Evolutionary conservation across 2,113 vertebrate species (phyloP).

Genomic region (Axis porcinus): DNA sequence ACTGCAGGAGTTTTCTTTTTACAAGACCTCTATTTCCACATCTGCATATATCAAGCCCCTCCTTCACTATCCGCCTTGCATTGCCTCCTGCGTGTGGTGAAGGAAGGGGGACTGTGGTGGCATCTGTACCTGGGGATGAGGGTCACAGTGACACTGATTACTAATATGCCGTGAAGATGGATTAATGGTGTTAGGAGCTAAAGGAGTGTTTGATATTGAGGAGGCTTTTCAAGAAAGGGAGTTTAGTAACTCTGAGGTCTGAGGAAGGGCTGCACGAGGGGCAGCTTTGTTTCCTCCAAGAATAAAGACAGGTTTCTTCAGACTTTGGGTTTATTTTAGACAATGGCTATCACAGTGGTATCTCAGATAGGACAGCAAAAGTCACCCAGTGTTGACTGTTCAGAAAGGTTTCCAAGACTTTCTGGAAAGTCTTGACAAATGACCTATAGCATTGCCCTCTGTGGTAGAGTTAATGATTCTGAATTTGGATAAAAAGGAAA

Average conservation of each 20-base stretch:
- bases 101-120: not conserved
- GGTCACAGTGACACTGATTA: not conserved
- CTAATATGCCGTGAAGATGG: not conserved
- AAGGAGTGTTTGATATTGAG: not conserved
- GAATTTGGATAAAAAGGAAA: not conserved
- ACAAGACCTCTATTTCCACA: not conserved
- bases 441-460: not conserved
- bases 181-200: not conserved
- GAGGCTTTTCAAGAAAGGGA: not conserved
- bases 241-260: not conserved
- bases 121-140: not conserved
- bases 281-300: conserved; percentile 50
- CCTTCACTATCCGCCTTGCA: not conserved
- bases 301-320: conserved; percentile 49
- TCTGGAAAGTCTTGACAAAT: conserved; percentile 47
- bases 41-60: not conserved
- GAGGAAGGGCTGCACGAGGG: not conserved
- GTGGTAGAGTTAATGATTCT: not conserved
- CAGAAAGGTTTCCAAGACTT: conserved; percentile 54
- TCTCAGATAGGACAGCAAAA: conserved; percentile 24
- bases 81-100: not conserved
- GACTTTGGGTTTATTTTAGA: conserved; percentile 40
- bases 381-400: conserved; percentile 63
- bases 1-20: not conserved
- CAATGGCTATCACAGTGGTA: conserved; percentile 29